These are phyloP conservation scores for Microcaecilia unicolor DNA, from an alignment of 2,797 vertebrate species.

Conservation along the genomic window DNA sequence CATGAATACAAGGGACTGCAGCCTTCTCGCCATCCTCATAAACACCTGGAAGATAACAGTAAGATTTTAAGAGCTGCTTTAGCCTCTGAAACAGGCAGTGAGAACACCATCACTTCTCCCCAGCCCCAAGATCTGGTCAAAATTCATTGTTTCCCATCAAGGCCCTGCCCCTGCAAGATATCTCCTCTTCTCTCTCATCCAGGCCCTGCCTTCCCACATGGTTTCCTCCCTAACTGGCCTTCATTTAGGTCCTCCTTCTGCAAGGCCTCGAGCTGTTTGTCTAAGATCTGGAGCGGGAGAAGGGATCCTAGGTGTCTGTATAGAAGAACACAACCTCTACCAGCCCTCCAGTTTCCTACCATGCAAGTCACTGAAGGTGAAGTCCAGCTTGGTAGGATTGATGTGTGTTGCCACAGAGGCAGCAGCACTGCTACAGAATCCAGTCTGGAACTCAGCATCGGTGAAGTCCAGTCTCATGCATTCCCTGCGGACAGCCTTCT, in stretches of 20 bases:
- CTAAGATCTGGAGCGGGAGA: too few relatives aligned
- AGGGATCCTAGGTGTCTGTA: too few relatives aligned
- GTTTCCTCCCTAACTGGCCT: too few relatives aligned
- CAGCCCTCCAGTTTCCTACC: slow-evolving; percentile 40
- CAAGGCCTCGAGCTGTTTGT: too few relatives aligned
- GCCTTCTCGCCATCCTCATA: slow-evolving; percentile 74
- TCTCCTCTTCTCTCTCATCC: too few relatives aligned
- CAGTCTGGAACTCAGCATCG: slow-evolving; percentile 65
- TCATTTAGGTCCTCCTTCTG: too few relatives aligned
- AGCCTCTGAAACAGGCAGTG: neutral
- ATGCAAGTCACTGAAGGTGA: slow-evolving; percentile 71
- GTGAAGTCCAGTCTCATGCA: slow-evolving; percentile 66
- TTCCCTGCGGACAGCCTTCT: slow-evolving; percentile 66
- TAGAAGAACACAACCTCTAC: too few relatives aligned
- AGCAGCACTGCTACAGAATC: slow-evolving; percentile 55
- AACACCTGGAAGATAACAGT: slow-evolving; percentile 47
- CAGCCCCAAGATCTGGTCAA: too few relatives aligned
- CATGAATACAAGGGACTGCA: slow-evolving; percentile 73
- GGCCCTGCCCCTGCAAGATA: too few relatives aligned
- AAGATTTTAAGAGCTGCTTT: neutral
- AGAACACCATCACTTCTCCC: neutral
- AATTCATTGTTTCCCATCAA: too few relatives aligned
- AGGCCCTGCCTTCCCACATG: too few relatives aligned
- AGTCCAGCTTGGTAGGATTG: slow-evolving; percentile 57
- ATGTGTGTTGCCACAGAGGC: slow-evolving; percentile 9